Evolutionary conservation across 2,797 vertebrate species (phyloP), one percentile per base, ranked within the genome.

Genomic region (Rhyacichthys aspro): DNA sequence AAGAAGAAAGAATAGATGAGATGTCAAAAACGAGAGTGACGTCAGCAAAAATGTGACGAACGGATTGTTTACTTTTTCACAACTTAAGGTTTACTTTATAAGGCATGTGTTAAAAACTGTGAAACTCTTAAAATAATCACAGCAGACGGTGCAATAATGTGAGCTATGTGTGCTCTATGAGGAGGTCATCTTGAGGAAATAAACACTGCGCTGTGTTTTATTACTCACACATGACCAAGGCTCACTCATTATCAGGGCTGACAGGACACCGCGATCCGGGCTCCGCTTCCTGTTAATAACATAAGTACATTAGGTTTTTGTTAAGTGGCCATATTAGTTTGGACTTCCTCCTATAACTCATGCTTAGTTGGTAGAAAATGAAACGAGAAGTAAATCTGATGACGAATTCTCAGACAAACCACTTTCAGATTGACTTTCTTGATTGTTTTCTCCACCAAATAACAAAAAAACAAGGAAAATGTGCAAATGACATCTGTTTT

Each of bases 221-320:
- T 87, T 79, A 82, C 69, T 79, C 70, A 82, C 78, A 79, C 75
- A 81, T 79, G 77, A 81, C 67, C 74, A 64, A 78, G 67, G 74
- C 66, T 73, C 72, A 72, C 39, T 70, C 57, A 54, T 73, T 67
- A 79, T 74, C 55, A 57, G 55, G 28, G 63, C 59, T 63, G 73
- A 69, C 68, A 59, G 43, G 10, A 17, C 23, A 2, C 52, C 28
- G 43, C 23, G 49, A 71, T 63, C 57, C 48, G 48, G 47, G 1
- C 9, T 7, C 61, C 7, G 14, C 2, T n/a, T 66, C 59, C 12
- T 19, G 17, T 37, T 49, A 59, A 18, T 55, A 12, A 73, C 53
- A 44, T 33, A 28, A 28, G 23, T 28, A 6, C 23, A 28, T 28
- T 28, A 28, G 23, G 2, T 28, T 28, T 28, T 28, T 28, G 23